These are phyloP conservation scores for Eclectus roratus DNA, from an alignment of 2,113 vertebrate genomes.

Conservation along the genomic window DNA sequence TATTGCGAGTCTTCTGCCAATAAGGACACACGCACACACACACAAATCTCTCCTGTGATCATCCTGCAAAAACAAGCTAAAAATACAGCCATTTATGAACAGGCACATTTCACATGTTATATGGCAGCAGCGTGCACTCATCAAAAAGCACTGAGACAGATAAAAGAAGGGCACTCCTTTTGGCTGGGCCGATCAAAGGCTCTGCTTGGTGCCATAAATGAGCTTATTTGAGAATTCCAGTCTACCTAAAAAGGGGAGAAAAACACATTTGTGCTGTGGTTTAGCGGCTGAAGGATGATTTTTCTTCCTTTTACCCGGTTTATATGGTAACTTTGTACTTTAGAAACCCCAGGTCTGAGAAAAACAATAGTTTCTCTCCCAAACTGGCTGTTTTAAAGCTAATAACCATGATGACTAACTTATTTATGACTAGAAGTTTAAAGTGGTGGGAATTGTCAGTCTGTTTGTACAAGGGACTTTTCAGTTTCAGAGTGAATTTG, in stretches of 20 bases:
- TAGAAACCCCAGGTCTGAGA: neutral
- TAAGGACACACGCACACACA: neutral
- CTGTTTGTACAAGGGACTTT: neutral
- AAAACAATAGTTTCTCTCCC: neutral
- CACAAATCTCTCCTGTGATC: slow-evolving; percentile 43
- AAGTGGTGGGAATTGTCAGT: neutral
- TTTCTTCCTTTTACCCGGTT: neutral
- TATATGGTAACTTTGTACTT: neutral
- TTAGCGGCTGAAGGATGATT: neutral
- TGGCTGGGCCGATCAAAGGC: neutral
- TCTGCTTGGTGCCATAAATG: slow-evolving; percentile 1
- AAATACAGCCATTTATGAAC: slow-evolving; percentile 19
- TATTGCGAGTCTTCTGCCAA: slow-evolving; percentile 36
- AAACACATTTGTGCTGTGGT: neutral
- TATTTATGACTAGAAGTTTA: neutral
- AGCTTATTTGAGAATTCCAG: neutral
- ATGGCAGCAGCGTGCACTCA: neutral
- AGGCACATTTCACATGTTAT: neutral
- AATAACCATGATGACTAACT: neutral
- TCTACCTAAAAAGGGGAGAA: neutral
- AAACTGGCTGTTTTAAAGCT: neutral
- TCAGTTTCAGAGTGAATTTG: neutral
- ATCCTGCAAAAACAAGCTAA: slow-evolving; percentile 38
- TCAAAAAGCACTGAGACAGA: neutral
- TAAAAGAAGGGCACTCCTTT: neutral